These are phyloP conservation scores for Drosophila rhopaloa DNA, from an alignment of 1,140 invertebrate species.

Conservation along the genomic window DNA sequence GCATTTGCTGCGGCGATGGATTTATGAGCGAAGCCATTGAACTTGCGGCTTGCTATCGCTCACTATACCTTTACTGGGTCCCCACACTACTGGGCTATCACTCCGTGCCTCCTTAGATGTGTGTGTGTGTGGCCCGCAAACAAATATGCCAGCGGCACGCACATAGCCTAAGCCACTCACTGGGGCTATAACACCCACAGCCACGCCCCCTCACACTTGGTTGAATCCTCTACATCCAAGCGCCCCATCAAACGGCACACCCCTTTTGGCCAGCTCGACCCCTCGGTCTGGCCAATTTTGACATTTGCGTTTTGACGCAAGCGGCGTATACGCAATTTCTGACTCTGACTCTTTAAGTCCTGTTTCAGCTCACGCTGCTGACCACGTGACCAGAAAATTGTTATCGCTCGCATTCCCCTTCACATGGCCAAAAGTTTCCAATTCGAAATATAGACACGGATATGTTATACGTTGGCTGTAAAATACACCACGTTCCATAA, in stretches of 20 bases:
- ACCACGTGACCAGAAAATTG: conserved; percentile 47
- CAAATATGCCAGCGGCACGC: conserved; percentile 75
- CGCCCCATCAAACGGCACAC: not conserved
- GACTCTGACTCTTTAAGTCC: conserved; percentile 33
- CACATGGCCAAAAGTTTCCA: conserved; percentile 44
- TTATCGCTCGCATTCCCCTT: conserved; percentile 4
- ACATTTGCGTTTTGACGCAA: conserved; percentile 52
- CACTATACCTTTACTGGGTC: conserved; percentile 1
- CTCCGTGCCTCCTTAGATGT: conserved; percentile 6
- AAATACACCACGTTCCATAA: conserved; percentile 9
- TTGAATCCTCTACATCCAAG: conserved; percentile 1
- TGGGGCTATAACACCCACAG: conserved; percentile 8
- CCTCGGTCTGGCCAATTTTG: conserved; percentile 29
- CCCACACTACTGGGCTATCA: not conserved
- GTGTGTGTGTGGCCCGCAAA: conserved; percentile 24
- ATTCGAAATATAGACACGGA: conserved; percentile 17
- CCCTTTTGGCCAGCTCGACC: conserved; percentile 4
- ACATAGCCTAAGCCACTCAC: conserved; percentile 38
- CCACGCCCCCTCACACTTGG: conserved; percentile 5
- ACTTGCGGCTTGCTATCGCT: conserved; percentile 35
- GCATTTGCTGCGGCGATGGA: conserved; percentile 70
- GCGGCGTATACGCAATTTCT: conserved; percentile 72
- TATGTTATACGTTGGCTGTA: not conserved
- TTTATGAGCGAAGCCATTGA: conserved; percentile 72
- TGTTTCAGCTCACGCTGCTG: conserved; percentile 9